These are phyloP conservation scores for Caenorhabditis angaria DNA, from an alignment of 2,888 invertebrate species.

Conservation along the genomic window DNA sequence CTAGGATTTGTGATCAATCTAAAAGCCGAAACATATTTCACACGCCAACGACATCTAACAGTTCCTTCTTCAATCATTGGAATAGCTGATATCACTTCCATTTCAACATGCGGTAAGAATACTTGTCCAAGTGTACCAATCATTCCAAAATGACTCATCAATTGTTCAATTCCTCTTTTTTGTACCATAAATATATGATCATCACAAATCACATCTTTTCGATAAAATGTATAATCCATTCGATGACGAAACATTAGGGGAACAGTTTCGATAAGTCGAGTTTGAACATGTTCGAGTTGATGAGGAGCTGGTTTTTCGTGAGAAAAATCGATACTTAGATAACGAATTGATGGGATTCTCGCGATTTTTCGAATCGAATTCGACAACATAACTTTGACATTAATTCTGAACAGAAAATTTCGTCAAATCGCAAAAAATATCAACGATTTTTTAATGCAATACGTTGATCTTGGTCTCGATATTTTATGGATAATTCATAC, in stretches of 20 bases:
- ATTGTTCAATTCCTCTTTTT: slow-evolving; percentile 53
- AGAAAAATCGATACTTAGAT: slow-evolving; percentile 41
- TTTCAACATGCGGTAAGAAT: slow-evolving; percentile 59
- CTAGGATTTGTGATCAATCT: slow-evolving; percentile 47
- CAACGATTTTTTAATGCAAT: background rate
- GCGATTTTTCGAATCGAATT: background rate
- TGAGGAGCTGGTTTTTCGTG: slow-evolving; percentile 63
- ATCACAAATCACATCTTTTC: slow-evolving; percentile 66
- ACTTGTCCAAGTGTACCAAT: slow-evolving; percentile 57
- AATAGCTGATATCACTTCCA: slow-evolving; percentile 51
- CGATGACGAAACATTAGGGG: slow-evolving; percentile 66
- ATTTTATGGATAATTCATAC: background rate
- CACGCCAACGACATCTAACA: slow-evolving; percentile 68
- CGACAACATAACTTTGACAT: background rate
- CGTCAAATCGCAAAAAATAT: background rate
- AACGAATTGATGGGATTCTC: slow-evolving; percentile 11
- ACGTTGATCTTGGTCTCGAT: too few relatives aligned
- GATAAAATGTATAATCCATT: slow-evolving; percentile 70
- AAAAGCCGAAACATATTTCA: slow-evolving; percentile 59
- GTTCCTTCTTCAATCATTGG: slow-evolving; percentile 70
- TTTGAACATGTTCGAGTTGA: slow-evolving; percentile 66
- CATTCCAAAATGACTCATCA: slow-evolving; percentile 62
- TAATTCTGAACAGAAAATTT: background rate
- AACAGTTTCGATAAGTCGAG: slow-evolving; percentile 61
- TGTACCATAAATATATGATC: slow-evolving; percentile 63